Evolutionary conservation across 2,113 vertebrate genomes (phyloP), one percentile per base, ranked within the genome.

Genomic region (Epinephelus lanceolatus): DNA sequence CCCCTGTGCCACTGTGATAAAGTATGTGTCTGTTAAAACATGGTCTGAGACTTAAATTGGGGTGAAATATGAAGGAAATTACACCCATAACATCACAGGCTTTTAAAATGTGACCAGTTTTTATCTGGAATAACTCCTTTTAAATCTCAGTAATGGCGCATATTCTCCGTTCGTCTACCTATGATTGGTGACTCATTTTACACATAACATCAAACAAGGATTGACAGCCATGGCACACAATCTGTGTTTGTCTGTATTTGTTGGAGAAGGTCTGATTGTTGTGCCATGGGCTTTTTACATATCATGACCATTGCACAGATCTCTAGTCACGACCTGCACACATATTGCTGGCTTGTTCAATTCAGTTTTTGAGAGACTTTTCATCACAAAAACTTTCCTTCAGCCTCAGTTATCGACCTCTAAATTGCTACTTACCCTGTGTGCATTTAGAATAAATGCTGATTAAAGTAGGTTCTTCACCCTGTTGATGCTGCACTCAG

Each of bases 1-100:
- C 8, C 15, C 45, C 42, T 37, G 10, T 51, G 25, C n/a, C 23
- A 3, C 23, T 49, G 5, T 45, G 15, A 70, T 53, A 47, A 33
- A 47, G n/a, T 15, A 21, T 3, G 6, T 33, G 9, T 73, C 21
- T 23, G 30, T 57, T 14, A n/a, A 13, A 66, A 33, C 37, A 55
- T 0, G 1, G 6, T 1, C 1, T 25, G 62, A 45, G 0, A 52
- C 7, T 57, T 71, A 14, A 40, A 63, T 40, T 51, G 33, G 0
- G 21, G 13, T 68, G 7, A 76, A 76, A 49, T 47, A 76, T 62
- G 23, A 81, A 23, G 13, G 9, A 19, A 49, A 72, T 53, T 0
- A 7, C 33, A 33, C 63, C 25, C 30, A 10, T 2, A 33, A 17
- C 21, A 47, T 27, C 15, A 3, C 33, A 57, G 14, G 6, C 27